Evolutionary conservation across 1,140 invertebrate genomes (phyloP).

Genomic region (Aphelinus atriplicis): DNA sequence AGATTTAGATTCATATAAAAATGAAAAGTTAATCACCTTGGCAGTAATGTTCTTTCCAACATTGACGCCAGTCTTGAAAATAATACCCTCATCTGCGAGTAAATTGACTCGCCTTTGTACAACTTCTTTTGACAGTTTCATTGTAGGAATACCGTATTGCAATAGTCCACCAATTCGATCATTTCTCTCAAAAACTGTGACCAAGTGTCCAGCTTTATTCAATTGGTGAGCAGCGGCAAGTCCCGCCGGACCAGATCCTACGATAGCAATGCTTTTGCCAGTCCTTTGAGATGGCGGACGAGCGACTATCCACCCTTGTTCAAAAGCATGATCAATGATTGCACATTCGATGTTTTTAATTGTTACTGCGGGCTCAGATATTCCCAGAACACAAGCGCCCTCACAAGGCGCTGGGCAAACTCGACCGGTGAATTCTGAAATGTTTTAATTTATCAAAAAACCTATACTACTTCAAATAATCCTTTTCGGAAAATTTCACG

Average conservation of each 20-base stretch:
- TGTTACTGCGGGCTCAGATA: conserved; percentile 95
- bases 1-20: neutral
- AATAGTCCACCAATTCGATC: conserved; percentile 94
- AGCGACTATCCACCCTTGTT: conserved; percentile 93
- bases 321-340: conserved; percentile 98
- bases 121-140: conserved; percentile 95
- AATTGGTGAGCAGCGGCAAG: conserved; percentile 97
- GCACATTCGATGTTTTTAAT: conserved; percentile 99
- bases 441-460: conserved; percentile 9
- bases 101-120: conserved; percentile 90
- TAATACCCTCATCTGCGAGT: conserved; percentile 89
- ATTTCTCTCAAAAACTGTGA: conserved; percentile 97
- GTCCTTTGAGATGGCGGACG: conserved; percentile 77
- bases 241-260: conserved; percentile 95
- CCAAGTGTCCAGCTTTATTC: conserved; percentile 88
- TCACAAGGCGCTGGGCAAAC: conserved; percentile 99
- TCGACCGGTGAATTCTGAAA: conserved; percentile 93
- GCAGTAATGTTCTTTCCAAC: conserved; percentile 92
- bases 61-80: conserved; percentile 89
- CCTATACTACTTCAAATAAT: conserved; percentile 23
- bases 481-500: too few relatives aligned
- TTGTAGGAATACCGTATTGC: conserved; percentile 97
- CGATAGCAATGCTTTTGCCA: conserved; percentile 89
- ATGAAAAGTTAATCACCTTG: conserved; percentile 66
- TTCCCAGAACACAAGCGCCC: conserved; percentile 96